These are phyloP conservation scores for Limonius californicus DNA, from an alignment of 1,140 invertebrate species.

Conservation along the genomic window DNA sequence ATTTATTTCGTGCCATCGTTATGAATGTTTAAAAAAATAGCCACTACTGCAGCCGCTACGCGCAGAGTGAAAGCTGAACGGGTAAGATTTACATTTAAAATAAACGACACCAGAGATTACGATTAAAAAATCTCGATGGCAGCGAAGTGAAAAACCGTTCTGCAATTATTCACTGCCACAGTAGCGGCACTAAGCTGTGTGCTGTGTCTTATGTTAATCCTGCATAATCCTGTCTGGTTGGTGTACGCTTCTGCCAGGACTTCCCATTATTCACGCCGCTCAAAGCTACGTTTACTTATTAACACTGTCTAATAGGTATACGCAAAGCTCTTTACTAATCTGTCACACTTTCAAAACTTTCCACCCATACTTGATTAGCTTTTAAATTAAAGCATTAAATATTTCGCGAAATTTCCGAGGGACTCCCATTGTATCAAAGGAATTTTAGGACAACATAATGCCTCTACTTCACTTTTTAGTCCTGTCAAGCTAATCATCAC, in stretches of 20 bases:
- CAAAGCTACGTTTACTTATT: conserved; percentile 22
- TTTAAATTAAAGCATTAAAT: conserved; percentile 13
- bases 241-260: conserved; percentile 38
- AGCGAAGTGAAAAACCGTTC: conserved; percentile 35
- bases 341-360: conserved; percentile 13
- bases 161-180: conserved; percentile 46
- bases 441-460: neutral
- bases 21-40: too few species aligned
- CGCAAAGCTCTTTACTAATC: conserved; percentile 9
- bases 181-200: conserved; percentile 32
- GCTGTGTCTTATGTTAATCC: conserved; percentile 48
- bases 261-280: conserved; percentile 39
- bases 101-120: conserved; percentile 42
- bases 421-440: neutral
- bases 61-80: too few species aligned
- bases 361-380: conserved; percentile 8
- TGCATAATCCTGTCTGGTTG: conserved; percentile 44
- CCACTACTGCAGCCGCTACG: too few species aligned
- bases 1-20: too few species aligned
- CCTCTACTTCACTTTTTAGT: neutral
- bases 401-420: neutral
- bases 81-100: conserved; percentile 39
- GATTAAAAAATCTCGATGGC: conserved; percentile 33
- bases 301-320: conserved; percentile 14
- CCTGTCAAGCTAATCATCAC: neutral